phyloP scores from a whole-genome alignment of 1,140 invertebrate genomes.

The Drosophila obscura region DNA sequence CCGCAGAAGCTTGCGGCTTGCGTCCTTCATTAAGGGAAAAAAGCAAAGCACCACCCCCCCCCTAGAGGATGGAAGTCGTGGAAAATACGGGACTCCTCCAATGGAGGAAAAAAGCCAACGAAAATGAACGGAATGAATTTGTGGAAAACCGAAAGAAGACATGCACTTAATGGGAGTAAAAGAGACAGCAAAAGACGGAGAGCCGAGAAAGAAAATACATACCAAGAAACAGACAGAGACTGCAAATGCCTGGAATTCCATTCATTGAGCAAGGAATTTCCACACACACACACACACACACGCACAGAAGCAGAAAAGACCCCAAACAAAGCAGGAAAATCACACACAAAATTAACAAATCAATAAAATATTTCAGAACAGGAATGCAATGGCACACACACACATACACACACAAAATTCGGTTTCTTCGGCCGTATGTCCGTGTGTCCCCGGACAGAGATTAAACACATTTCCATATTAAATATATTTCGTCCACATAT shows the following conservation, averaged over 20 bases:
- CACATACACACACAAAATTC: constrained; percentile 4
- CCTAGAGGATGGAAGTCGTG: not conserved
- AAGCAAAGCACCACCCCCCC: constrained; percentile 32
- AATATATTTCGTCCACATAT: constrained; percentile 43
- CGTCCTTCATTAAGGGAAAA: constrained; percentile 60
- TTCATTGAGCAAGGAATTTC: constrained; percentile 38
- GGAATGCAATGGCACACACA: too few species aligned
- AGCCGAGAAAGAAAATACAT: not conserved
- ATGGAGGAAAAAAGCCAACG: constrained; percentile 30
- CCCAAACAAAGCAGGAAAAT: constrained; percentile 10
- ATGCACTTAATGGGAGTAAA: constrained; percentile 25
- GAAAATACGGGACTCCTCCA: constrained; percentile 26
- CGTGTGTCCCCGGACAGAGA: constrained; percentile 6
- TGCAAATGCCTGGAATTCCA: constrained; percentile 34
- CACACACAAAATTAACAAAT: constrained; percentile 49
- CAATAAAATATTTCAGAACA: constrained; percentile 44
- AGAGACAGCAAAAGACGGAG: not conserved
- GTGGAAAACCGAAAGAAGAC: constrained; percentile 46
- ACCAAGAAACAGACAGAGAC: constrained; percentile 1
- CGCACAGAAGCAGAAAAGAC: constrained; percentile 11
- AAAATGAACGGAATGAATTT: constrained; percentile 43
- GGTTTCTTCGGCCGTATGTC: not conserved
- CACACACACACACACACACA: constrained; percentile 2
- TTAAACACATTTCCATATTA: constrained; percentile 44
- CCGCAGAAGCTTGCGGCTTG: constrained; percentile 49